phyloP scores from a whole-genome alignment of 2,797 vertebrate species.

The Benthosema pterotum region DNA sequence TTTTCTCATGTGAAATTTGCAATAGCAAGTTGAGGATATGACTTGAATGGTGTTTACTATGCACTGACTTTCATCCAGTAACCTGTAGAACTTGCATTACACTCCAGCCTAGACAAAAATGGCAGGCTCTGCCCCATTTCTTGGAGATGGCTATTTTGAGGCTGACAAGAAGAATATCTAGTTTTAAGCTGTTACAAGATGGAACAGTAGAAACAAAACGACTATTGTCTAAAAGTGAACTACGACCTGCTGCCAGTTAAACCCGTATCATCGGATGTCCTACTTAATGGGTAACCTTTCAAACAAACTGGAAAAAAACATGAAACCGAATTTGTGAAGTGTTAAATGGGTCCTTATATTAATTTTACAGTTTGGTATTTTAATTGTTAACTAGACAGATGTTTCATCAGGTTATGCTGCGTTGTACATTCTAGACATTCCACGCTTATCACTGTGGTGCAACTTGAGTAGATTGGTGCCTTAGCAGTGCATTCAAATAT shows the following conservation, averaged over 20 bases:
- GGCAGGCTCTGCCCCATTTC: background rate
- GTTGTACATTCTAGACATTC: slow-evolving; percentile 13
- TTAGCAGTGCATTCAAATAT: slow-evolving; percentile 6
- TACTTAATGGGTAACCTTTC: slow-evolving; percentile 46
- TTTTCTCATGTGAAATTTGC: slow-evolving; percentile 20
- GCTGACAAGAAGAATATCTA: background rate
- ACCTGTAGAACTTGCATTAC: slow-evolving; percentile 64
- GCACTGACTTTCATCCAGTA: slow-evolving; percentile 33
- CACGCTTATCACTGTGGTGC: slow-evolving; percentile 13
- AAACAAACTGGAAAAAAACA: slow-evolving; percentile 24
- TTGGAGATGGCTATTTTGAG: slow-evolving; percentile 21
- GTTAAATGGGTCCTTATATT: slow-evolving; percentile 17
- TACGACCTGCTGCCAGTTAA: background rate
- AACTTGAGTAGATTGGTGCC: slow-evolving; percentile 6
- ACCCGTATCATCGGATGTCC: background rate
- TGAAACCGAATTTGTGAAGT: background rate
- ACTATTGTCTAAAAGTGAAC: slow-evolving; percentile 13
- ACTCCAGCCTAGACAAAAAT: background rate
- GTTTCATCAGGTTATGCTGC: slow-evolving; percentile 3
- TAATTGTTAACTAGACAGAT: slow-evolving; percentile 9
- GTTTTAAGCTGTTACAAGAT: background rate
- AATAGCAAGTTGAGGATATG: slow-evolving; percentile 44
- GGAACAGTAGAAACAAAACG: background rate
- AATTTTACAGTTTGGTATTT: slow-evolving; percentile 18
- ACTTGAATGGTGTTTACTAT: slow-evolving; percentile 62